Conservation (phyloP, 2,113 vertebrate species). For the Microcebus griseorufus region DNA sequence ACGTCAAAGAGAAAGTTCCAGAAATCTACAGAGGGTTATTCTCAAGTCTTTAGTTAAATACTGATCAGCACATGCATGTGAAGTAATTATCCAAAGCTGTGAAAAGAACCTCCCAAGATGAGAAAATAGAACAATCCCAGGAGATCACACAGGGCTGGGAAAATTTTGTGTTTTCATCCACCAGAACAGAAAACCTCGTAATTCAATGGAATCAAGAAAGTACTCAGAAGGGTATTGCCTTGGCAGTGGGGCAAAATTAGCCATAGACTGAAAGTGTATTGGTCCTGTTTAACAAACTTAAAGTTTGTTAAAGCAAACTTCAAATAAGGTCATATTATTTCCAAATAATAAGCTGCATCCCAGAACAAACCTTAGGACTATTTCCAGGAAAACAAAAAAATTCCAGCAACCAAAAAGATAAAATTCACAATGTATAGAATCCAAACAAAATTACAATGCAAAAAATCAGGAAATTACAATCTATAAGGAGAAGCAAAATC, state of each 20-base stretch:
- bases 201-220: background rate
- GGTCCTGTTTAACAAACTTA: background rate
- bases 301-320: background rate
- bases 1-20: background rate
- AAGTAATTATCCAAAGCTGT: background rate
- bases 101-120: background rate
- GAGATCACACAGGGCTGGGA: background rate
- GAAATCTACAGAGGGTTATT: background rate
- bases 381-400: background rate
- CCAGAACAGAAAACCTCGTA: background rate
- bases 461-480: background rate
- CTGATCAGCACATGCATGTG: background rate
- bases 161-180: background rate
- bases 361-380: background rate
- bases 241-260: background rate
- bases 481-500: background rate
- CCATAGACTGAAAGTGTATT: background rate
- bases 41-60: background rate
- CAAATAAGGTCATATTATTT: background rate
- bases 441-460: background rate
- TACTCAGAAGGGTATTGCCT: background rate
- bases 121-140: background rate
- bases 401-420: background rate
- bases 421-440: background rate
- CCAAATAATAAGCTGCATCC: background rate